phyloP scores from a whole-genome alignment of 53 echinoderm and acorn worm species.

The Paelopatides confundens region DNA sequence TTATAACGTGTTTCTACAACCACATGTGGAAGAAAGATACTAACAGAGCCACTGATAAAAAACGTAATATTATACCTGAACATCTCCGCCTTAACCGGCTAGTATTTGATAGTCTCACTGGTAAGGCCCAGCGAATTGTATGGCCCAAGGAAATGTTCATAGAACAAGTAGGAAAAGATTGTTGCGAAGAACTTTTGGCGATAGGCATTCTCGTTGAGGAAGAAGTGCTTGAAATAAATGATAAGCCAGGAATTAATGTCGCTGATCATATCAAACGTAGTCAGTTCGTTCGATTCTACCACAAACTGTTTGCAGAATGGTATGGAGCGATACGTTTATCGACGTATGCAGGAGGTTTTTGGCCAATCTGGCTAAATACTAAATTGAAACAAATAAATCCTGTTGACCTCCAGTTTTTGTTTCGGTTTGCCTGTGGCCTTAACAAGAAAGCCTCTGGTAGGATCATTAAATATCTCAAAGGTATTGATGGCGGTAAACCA shows the following conservation, averaged over 20 bases:
- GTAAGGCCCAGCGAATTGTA: not conserved
- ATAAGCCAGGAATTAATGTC: not conserved
- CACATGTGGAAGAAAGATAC: not conserved
- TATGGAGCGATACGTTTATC: not conserved
- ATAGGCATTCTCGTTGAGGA: not conserved
- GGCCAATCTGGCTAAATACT: not conserved
- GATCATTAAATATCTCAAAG: not conserved
- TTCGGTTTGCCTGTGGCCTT: not conserved
- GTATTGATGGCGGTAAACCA: not conserved
- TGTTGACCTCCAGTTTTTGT: not conserved
- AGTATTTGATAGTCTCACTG: not conserved
- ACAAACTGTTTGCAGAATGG: constrained; percentile 18
- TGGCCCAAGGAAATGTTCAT: not conserved
- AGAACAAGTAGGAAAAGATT: not conserved
- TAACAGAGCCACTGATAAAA: not conserved
- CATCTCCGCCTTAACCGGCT: not conserved
- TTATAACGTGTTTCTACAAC: not conserved
- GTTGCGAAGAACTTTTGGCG: not conserved
- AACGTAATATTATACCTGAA: not conserved
- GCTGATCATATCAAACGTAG: not conserved
- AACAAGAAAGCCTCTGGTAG: not conserved
- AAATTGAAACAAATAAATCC: not conserved
- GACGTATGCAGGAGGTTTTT: not conserved
- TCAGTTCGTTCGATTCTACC: not conserved
- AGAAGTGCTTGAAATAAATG: not conserved